Evolutionary conservation across 2,888 invertebrate species (phyloP), one percentile per base, ranked within the genome.

Genomic region (Xanthorhoe spadicearia): DNA sequence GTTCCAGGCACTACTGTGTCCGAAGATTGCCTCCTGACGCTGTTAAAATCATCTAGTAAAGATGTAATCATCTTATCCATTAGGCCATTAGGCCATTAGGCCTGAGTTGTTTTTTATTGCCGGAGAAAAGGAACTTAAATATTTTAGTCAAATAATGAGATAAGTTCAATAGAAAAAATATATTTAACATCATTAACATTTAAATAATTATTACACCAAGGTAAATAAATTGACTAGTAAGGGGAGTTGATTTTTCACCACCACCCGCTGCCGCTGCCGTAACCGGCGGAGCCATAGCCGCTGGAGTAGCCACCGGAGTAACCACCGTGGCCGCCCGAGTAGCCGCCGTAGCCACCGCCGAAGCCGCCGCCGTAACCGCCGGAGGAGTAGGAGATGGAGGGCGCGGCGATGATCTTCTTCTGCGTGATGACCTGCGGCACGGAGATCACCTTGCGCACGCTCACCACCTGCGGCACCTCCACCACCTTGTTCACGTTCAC

Each of bases 401-500:
- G 74, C 38, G 68, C 54, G 61, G 73, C 68, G 64, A 77, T 59
- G 58, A 72, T 66, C 62, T 63, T 74, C 64, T 68, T 76, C 61
- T 74, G 70, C 7, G 77, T 71, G 66, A 77, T 50, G 46, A 77
- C 65, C 64, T 74, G 73, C 18, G 77, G 77, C 57, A 74, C 76
- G 46, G 77, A 68, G 66, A 77, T 72, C 65, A 75, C 50, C 73
- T 74, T 77, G 60, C 74, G 75, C 64, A 76, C 82, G 60, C 65
- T 68, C 67, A 82, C 74, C 57, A 80, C 77, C 60, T 78, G 77
- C 23, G 81, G 83, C 61, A 80, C 77, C 56, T 70, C 61, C 63
- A 81, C 71, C 66, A 76, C 83, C 62, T 74, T 79, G 72, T 80
- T 80, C 52, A 81, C 82, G 77, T 80, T 81, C 65, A 83, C 78